These are phyloP conservation scores for Nyctereutes procyonoides DNA, from an alignment of 2,113 vertebrate genomes.

Conservation along the genomic window DNA sequence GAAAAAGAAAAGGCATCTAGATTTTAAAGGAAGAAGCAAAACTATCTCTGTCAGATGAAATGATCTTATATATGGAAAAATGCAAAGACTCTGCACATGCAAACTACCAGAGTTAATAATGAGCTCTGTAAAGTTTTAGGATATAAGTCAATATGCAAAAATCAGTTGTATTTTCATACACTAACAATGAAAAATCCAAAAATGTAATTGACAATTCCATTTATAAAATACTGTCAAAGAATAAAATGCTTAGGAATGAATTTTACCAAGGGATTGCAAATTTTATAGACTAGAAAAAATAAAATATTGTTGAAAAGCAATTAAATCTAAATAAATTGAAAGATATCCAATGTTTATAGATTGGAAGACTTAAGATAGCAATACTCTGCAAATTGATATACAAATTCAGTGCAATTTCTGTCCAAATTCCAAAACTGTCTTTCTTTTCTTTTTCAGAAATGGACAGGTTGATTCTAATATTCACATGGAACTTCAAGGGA, in stretches of 20 bases:
- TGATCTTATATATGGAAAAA: neutral
- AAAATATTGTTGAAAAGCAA: neutral
- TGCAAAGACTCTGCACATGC: neutral
- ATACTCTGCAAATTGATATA: neutral
- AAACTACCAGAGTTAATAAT: neutral
- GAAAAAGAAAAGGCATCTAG: neutral
- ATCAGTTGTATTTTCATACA: neutral
- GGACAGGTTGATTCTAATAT: neutral
- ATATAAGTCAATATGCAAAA: neutral
- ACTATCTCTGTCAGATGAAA: neutral
- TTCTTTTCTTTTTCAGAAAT: neutral
- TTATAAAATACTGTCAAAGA: neutral
- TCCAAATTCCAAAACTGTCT: neutral
- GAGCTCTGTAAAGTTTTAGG: neutral
- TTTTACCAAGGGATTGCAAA: neutral
- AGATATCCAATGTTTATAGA: neutral
- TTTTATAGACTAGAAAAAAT: neutral
- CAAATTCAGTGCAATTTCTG: neutral
- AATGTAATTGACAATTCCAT: neutral
- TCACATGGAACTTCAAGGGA: neutral
- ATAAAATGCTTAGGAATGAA: neutral
- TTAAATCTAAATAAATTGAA: constrained; percentile 1
- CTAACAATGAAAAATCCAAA: neutral
- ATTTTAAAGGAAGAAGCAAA: constrained; percentile 14
- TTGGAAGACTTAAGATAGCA: neutral